Evolutionary conservation across 2,113 vertebrate species (phyloP).

Genomic region (Mugil cephalus): DNA sequence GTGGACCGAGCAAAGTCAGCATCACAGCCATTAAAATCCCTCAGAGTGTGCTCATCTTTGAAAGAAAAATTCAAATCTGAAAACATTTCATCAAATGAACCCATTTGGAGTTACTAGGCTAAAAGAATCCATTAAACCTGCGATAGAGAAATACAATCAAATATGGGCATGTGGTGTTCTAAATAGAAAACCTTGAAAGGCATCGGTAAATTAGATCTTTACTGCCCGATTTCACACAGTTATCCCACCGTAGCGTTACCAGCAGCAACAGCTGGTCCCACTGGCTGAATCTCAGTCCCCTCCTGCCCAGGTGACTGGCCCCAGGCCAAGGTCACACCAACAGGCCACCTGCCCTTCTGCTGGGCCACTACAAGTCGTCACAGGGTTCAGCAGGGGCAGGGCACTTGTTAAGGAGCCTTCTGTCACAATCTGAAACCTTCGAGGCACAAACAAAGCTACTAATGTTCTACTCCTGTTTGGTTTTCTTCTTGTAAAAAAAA

Average conservation of each 20-base stretch:
- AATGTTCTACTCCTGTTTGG: not conserved
- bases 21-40: slow-evolving; percentile 1
- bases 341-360: slow-evolving; percentile 53
- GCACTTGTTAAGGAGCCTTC: slow-evolving; percentile 57
- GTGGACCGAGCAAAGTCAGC: not conserved
- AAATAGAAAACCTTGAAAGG: not conserved
- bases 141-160: no score
- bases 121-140: no score
- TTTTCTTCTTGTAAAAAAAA: slow-evolving; percentile 13
- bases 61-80: not conserved
- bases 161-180: no score
- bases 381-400: slow-evolving; percentile 47
- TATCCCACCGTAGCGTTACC: not conserved
- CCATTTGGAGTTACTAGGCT: not conserved
- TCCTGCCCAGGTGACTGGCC: slow-evolving; percentile 49
- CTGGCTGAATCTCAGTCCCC: slow-evolving; percentile 3
- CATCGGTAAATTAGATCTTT: slow-evolving; percentile 7
- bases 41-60: no score
- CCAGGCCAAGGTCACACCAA: slow-evolving; percentile 51
- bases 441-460: slow-evolving; percentile 13
- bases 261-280: slow-evolving; percentile 29
- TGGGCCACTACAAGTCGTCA: slow-evolving; percentile 19
- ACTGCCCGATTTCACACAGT: slow-evolving; percentile 1
- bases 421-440: slow-evolving; percentile 52
- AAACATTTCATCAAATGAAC: not conserved